phyloP scores from a whole-genome alignment of 2,797 vertebrate genomes.

The Malurus splendens region DNA sequence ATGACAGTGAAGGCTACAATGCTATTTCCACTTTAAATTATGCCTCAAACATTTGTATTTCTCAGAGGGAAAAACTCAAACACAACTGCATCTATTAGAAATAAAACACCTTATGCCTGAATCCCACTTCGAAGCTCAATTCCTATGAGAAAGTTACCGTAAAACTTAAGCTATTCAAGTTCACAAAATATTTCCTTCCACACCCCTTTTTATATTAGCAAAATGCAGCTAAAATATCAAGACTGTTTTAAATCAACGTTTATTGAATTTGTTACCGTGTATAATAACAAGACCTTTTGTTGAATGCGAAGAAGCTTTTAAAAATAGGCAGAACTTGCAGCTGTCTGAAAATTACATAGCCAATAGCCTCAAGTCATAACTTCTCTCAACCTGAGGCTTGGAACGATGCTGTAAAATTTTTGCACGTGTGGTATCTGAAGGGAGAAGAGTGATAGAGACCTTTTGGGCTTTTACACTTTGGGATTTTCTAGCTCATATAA shows the following conservation, averaged over 20 bases:
- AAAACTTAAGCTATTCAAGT: background rate
- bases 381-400: conserved; percentile 41
- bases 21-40: conserved; percentile 8
- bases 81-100: background rate
- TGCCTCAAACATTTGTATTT: background rate
- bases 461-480: background rate
- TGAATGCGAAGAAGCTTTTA: background rate
- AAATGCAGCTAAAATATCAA: background rate
- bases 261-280: background rate
- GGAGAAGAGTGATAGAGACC: background rate
- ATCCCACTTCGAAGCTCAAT: background rate
- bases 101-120: background rate
- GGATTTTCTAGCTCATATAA: background rate
- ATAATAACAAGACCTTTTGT: background rate
- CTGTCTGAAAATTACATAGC: conserved; percentile 20
- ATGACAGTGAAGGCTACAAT: fast-evolving
- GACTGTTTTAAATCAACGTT: background rate
- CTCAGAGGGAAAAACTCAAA: background rate
- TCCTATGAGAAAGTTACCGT: background rate
- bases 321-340: conserved; percentile 50
- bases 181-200: background rate
- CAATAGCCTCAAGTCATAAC: conserved; percentile 51
- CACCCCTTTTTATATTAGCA: background rate
- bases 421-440: conserved; percentile 21
- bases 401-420: conserved; percentile 13